Percentiles rank a stretch among this genome's conserved stretches.
Evolutionary conservation across 1,140 invertebrate species (phyloP).

Genomic region (Conus ventricosus): DNA sequence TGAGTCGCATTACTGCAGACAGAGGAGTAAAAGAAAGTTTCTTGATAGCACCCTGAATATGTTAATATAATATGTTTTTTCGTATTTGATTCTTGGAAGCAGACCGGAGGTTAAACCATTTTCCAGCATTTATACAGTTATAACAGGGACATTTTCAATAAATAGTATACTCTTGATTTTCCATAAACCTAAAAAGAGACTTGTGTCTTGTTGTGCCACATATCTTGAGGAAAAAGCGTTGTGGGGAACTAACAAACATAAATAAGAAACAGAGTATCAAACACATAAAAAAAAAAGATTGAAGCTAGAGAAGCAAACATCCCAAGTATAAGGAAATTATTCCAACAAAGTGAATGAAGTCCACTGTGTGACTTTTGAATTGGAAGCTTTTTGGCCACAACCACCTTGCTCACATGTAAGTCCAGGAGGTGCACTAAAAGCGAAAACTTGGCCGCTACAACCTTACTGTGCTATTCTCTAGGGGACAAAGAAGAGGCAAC

Average conservation of each 20-base stretch:
- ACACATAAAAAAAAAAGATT: constrained; percentile 28
- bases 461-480: constrained; percentile 41
- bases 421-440: constrained; percentile 29
- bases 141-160: constrained; percentile 42
- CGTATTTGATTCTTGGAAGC: constrained; percentile 47
- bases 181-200: constrained; percentile 17
- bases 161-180: constrained; percentile 50
- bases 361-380: constrained; percentile 41
- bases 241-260: constrained; percentile 12
- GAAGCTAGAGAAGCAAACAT: constrained; percentile 32
- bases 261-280: constrained; percentile 18
- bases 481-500: constrained; percentile 30
- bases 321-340: constrained; percentile 37
- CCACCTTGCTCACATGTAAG: constrained; percentile 44
- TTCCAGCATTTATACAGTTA: constrained; percentile 20
- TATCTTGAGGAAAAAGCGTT: constrained; percentile 31
- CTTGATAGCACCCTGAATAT: constrained; percentile 33
- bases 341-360: constrained; percentile 20
- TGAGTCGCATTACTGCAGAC: constrained; percentile 45
- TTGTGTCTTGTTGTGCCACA: constrained; percentile 22
- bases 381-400: constrained; percentile 42
- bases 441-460: constrained; percentile 39
- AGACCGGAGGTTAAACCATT: constrained; percentile 23
- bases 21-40: constrained; percentile 43
- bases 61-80: constrained; percentile 45